phyloP scores from a whole-genome alignment of 2,888 invertebrate species.

The Sipha maydis region DNA sequence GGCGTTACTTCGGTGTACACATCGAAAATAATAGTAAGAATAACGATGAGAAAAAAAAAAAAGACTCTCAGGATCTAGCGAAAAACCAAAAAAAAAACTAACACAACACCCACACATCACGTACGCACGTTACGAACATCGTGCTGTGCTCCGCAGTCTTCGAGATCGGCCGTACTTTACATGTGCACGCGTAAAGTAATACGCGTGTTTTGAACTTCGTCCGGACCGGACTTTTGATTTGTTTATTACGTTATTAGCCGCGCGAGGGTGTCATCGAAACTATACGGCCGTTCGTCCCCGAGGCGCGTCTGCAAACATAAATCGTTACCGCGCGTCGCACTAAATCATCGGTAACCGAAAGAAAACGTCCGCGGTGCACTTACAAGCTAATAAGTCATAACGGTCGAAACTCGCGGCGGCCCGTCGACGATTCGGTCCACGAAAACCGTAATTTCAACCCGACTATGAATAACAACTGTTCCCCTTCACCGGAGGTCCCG shows the following conservation, averaged over 20 bases:
- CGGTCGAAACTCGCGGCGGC: background rate
- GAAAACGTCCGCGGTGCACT: background rate
- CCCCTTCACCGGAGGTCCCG: background rate
- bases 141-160: no score
- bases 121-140: no score
- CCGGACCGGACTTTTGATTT: background rate
- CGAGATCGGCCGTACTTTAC: no score
- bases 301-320: background rate
- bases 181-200: background rate
- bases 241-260: constrained; percentile 37
- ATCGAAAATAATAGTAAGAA: no score
- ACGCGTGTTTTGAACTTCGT: background rate
- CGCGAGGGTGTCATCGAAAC: constrained; percentile 24
- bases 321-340: background rate
- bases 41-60: no score
- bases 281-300: background rate
- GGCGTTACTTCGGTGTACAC: no score
- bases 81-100: no score
- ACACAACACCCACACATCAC: no score
- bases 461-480: background rate
- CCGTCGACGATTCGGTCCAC: background rate
- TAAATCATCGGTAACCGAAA: background rate
- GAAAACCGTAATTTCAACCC: background rate
- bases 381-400: background rate
- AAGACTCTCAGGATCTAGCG: no score